phyloP scores from a whole-genome alignment of 2,113 vertebrate species.

The Burhinus bistriatus region DNA sequence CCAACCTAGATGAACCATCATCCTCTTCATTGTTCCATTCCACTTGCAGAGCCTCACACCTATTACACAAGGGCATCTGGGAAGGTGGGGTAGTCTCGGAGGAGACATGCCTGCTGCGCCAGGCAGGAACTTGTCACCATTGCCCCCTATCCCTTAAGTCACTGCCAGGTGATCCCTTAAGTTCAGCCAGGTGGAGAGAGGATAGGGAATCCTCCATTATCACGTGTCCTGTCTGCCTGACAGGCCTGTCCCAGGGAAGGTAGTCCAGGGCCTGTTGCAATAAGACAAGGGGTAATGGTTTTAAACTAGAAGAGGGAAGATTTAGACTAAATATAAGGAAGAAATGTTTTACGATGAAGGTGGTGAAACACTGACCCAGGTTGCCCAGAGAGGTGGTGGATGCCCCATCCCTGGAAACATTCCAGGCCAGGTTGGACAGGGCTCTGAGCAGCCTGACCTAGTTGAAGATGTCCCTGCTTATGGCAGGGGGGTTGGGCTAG shows the following conservation, averaged over 20 bases:
- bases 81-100: neutral
- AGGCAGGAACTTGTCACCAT: neutral
- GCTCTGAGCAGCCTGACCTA: neutral
- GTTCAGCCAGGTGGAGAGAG: neutral
- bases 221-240: neutral
- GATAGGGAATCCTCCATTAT: neutral
- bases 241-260: neutral
- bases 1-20: too few species aligned
- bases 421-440: neutral
- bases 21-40: fast-evolving
- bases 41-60: neutral
- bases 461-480: neutral
- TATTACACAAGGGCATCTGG: neutral
- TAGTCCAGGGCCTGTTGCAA: neutral
- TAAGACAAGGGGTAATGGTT: neutral
- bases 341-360: too few species aligned
- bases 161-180: neutral
- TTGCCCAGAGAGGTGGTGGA: neutral
- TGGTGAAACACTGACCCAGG: neutral
- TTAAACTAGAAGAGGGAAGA: neutral
- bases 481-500: neutral
- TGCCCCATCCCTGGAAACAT: neutral
- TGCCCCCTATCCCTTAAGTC: neutral
- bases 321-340: too few species aligned
- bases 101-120: neutral